Evolutionary conservation across 2,888 invertebrate species (phyloP).

Genomic region (Ischnura elegans): DNA sequence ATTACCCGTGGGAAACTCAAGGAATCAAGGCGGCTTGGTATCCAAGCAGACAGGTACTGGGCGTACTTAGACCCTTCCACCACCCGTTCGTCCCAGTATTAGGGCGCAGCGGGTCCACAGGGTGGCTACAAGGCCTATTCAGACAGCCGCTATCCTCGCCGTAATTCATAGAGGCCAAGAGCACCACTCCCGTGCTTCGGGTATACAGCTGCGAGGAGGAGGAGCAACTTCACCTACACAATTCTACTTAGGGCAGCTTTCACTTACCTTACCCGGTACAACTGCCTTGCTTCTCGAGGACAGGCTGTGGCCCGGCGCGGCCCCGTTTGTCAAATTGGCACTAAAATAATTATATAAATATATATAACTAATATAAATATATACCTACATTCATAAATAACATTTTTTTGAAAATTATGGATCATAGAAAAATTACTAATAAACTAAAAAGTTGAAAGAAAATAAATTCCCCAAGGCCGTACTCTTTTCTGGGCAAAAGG

Average conservation of each 20-base stretch:
- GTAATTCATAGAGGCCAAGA: background rate
- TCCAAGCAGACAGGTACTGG: background rate
- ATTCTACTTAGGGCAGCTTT: background rate
- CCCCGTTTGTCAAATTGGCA: no score
- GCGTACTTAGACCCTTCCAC: background rate
- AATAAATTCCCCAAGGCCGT: no score
- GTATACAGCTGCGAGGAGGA: background rate
- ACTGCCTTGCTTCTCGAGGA: no score
- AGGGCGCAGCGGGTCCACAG: background rate
- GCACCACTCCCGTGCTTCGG: background rate
- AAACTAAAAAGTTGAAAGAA: no score
- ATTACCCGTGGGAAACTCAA: background rate
- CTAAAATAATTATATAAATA: no score
- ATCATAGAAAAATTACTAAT: no score
- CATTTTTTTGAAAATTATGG: no score
- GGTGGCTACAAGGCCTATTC: background rate
- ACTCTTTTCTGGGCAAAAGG: no score
- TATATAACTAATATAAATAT: no score
- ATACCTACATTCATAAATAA: no score
- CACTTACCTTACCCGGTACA: no score
- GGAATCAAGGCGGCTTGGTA: background rate
- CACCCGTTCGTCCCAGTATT: background rate
- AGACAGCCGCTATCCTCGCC: background rate
- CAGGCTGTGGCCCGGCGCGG: no score
- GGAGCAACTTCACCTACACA: background rate